These are phyloP conservation scores for Oreohelix idahoensis DNA, from an alignment of 1,140 invertebrate species.

Conservation along the genomic window DNA sequence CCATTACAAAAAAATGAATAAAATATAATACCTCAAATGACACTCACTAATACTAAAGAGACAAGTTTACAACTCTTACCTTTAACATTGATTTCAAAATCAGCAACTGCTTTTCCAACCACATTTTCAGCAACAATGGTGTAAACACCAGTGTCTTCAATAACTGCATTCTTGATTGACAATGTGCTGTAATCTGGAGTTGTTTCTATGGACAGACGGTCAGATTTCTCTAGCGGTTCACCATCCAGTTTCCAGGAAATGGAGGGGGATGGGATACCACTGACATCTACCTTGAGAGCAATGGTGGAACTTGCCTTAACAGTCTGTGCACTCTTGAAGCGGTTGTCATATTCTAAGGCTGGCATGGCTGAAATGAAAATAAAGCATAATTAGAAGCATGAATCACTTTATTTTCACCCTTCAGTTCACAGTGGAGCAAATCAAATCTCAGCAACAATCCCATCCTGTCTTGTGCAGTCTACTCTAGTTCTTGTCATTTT, in stretches of 20 bases:
- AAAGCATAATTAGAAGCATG: background rate
- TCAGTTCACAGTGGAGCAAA: too few species aligned
- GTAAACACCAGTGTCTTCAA: constrained; percentile 67
- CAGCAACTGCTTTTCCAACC: constrained; percentile 67
- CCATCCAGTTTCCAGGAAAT: constrained; percentile 90
- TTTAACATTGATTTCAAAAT: constrained; percentile 73
- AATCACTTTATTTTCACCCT: background rate
- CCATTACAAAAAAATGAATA: too few species aligned
- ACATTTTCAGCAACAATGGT: constrained; percentile 69
- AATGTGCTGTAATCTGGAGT: constrained; percentile 62
- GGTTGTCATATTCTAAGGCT: constrained; percentile 68
- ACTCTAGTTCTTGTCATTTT: too few species aligned
- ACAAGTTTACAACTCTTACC: constrained; percentile 76
- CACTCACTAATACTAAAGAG: too few species aligned
- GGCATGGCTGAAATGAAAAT: constrained; percentile 63
- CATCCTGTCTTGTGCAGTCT: too few species aligned
- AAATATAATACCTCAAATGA: too few species aligned
- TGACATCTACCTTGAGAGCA: constrained; percentile 75
- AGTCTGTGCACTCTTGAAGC: constrained; percentile 64
- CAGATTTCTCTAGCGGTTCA: constrained; percentile 73
- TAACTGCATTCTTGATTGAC: constrained; percentile 64
- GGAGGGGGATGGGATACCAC: constrained; percentile 92
- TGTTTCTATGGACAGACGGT: constrained; percentile 63
- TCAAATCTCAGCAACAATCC: too few species aligned
- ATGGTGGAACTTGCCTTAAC: constrained; percentile 68